phyloP scores from a whole-genome alignment of 2,888 invertebrate species.

The Monopis laevigella region DNA sequence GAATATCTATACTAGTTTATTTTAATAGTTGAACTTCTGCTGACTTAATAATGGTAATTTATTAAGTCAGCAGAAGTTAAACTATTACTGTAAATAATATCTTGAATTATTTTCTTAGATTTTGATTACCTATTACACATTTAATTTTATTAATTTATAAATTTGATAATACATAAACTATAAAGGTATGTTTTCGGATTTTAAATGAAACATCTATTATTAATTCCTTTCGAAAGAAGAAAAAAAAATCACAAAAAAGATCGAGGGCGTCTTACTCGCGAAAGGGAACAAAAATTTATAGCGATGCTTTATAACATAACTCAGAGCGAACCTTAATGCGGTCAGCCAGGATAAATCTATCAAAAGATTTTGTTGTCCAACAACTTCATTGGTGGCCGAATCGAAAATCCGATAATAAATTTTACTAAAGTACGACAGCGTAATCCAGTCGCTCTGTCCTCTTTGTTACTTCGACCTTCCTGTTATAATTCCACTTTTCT shows the following conservation, averaged over 20 bases:
- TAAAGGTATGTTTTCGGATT: too few species aligned
- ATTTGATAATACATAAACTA: too few species aligned
- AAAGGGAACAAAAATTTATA: slow-evolving; percentile 48
- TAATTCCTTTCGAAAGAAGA: background rate
- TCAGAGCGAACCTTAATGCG: slow-evolving; percentile 57
- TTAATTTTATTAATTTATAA: too few species aligned
- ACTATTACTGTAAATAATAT: too few species aligned
- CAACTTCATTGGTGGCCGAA: slow-evolving; percentile 68
- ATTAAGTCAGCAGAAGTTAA: too few species aligned
- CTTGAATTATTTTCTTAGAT: too few species aligned
- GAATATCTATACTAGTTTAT: too few species aligned
- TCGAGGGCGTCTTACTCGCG: slow-evolving; percentile 14
- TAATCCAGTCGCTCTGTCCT: slow-evolving; percentile 62
- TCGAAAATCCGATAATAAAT: slow-evolving; percentile 68
- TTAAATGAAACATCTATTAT: slow-evolving; percentile 1
- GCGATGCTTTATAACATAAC: slow-evolving; percentile 56
- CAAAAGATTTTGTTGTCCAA: slow-evolving; percentile 68
- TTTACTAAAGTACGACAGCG: slow-evolving; percentile 65
- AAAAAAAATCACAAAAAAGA: slow-evolving; percentile 32
- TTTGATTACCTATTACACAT: too few species aligned
- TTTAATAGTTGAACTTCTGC: too few species aligned
- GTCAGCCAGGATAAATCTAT: slow-evolving; percentile 66
- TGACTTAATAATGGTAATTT: too few species aligned
- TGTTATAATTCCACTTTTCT: slow-evolving; percentile 59
- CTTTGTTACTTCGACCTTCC: slow-evolving; percentile 60